A percentile compares a stretch with the other conserved stretches of the same genome.
phyloP scores from a whole-genome alignment of 1,140 invertebrate genomes.

The Cardiocondyla obscurior region DNA sequence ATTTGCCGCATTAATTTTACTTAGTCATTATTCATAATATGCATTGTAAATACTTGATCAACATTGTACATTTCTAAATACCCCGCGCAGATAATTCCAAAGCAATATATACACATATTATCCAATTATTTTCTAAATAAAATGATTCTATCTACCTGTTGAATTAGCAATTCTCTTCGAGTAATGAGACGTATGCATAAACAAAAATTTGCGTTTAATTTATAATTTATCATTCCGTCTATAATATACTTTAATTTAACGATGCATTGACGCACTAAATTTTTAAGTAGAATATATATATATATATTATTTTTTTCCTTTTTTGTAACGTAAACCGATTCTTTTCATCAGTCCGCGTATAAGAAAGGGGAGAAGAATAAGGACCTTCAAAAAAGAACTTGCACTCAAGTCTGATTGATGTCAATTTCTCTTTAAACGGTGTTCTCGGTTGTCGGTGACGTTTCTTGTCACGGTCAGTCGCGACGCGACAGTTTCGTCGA shows the following conservation, averaged over 20 bases:
- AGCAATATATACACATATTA: neutral
- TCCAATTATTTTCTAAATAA: neutral
- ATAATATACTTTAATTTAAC: no score
- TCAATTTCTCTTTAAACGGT: neutral
- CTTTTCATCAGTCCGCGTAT: neutral
- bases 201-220: no score
- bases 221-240: no score
- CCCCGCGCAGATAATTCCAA: no score
- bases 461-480: neutral
- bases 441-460: neutral
- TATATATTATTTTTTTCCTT: no score
- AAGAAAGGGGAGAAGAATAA: neutral
- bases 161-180: neutral
- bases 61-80: neutral
- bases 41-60: neutral
- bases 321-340: neutral
- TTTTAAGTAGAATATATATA: no score
- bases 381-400: neutral
- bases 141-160: neutral
- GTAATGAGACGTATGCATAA: no score
- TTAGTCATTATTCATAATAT: neutral
- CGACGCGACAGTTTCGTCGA: neutral
- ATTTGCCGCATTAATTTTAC: constrained; percentile 30
- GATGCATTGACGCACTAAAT: no score
- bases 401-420: neutral